A percentile compares a stretch with the other conserved stretches of the same genome.
Conservation (phyloP, 1,140 invertebrate genomes). For the Penaeus japonicus region DNA sequence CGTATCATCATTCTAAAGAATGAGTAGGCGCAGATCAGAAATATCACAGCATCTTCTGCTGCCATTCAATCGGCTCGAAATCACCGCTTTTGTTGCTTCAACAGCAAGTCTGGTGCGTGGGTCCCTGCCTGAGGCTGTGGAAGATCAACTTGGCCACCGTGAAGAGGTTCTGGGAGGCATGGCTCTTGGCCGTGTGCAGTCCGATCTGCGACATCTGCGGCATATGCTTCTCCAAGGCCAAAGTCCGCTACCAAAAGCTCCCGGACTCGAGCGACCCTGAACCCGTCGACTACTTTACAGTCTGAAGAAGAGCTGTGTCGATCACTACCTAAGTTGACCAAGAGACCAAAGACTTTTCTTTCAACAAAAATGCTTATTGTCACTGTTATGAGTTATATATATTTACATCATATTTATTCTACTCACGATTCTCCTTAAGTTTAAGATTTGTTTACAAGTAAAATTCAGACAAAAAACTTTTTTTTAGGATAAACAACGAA, state of each 20-base stretch:
- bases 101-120: conserved; percentile 78
- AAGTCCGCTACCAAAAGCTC: conserved; percentile 69
- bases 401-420: no score
- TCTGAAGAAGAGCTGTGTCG: conserved; percentile 16
- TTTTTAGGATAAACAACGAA: no score
- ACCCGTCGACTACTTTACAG: conserved; percentile 41
- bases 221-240: conserved; percentile 72
- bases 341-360: neutral
- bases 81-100: conserved; percentile 60
- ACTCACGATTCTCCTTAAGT: no score
- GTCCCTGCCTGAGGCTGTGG: conserved; percentile 72
- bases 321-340: neutral
- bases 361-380: neutral
- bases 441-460: no score
- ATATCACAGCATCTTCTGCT: neutral
- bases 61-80: neutral
- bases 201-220: conserved; percentile 73
- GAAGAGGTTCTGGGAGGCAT: conserved; percentile 61
- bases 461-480: no score
- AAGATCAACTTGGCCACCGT: conserved; percentile 74
- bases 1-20: neutral
- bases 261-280: conserved; percentile 61
- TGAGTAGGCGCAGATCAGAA: no score
- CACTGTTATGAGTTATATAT: neutral
- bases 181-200: conserved; percentile 71